Base-by-base conservation (phyloP, 35 echinoderm and acorn worm genomes). In the Heliocidaris erythrogramma region DNA sequence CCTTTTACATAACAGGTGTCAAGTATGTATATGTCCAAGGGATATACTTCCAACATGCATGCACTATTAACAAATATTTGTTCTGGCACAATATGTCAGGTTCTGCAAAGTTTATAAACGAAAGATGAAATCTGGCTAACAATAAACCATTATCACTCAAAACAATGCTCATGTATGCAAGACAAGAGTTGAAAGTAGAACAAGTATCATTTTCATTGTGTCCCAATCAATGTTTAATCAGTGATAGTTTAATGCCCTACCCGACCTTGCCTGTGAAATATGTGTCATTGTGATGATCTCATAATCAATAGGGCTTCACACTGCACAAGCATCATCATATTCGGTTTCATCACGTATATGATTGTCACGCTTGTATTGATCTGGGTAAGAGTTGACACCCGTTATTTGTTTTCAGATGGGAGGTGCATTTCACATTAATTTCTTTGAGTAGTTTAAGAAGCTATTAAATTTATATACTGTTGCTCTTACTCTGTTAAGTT, bases 321-420 rank as follows among this genome's bases (percentile, higher is more conserved):
- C 27, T 18, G 18, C 65, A 78, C 65, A 27, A 27, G 65, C n/a
- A 78, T 78, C 27, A 5, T 78, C 14, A 18, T 78, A n/a, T 78
- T 78, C 18, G 65, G 65, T 78, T 78, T 78, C 65, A 78, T 78
- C 65, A 2, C 21, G 65, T 27, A 69, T 69, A 6, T 24, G 21
- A 69, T 18, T 69, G 60, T 78, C 65, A 78, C 65, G 65, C 65
- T 78, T 78, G 65, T 78, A 78, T 78, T n/a, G 65, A 78, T 78
- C 65, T 60, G 18, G 59, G 59, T 3, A 42, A 42, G 35, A 42
- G 35, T 60, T 60, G 65, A 78, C 27, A 78, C 16, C 7, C 18
- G n/a, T 0, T 24, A 78, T 78, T 24, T 78, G 65, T 42, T 42
- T 42, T 42, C 35, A 42, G 35, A 42, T 42, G 35, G 35, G 35